phyloP scores from a whole-genome alignment of 37 sponge, comb jelly and placozoan species.

The Crambe crambe region DNA sequence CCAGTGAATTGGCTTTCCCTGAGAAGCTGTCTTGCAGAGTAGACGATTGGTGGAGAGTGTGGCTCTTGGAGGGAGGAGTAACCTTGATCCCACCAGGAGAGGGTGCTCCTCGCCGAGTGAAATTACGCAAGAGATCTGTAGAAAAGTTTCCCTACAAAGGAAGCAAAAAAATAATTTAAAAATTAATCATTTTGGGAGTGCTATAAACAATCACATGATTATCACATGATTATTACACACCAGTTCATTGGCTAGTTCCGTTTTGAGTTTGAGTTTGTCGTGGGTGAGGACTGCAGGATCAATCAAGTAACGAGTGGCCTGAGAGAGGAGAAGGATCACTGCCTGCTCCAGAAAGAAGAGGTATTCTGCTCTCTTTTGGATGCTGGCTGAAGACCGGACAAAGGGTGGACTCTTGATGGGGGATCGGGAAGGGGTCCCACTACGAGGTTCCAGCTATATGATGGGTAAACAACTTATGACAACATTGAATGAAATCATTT shows the following conservation, averaged over 20 bases:
- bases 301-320: conserved; percentile 40
- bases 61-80: conserved; percentile 16
- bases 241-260: conserved; percentile 73
- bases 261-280: conserved; percentile 55
- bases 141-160: conserved; percentile 48
- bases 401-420: conserved; percentile 6
- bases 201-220: conserved; percentile 6
- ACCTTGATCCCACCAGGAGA: conserved; percentile 19
- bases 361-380: conserved; percentile 34
- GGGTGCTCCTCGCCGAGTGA: conserved; percentile 51
- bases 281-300: conserved; percentile 23
- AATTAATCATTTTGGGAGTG: background rate
- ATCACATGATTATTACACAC: conserved; percentile 43
- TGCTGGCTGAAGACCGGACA: background rate
- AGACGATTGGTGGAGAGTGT: background rate
- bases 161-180: background rate
- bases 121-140: conserved; percentile 28
- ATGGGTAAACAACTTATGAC: background rate
- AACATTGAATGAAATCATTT: background rate
- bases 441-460: conserved; percentile 34
- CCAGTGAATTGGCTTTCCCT: conserved; percentile 16
- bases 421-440: conserved; percentile 27
- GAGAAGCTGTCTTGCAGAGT: conserved; percentile 11
- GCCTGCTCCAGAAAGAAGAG: conserved; percentile 59
- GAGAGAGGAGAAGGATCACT: conserved; percentile 51